phyloP scores from a whole-genome alignment of 2,113 vertebrate genomes.

The Ictalurus punctatus region DNA sequence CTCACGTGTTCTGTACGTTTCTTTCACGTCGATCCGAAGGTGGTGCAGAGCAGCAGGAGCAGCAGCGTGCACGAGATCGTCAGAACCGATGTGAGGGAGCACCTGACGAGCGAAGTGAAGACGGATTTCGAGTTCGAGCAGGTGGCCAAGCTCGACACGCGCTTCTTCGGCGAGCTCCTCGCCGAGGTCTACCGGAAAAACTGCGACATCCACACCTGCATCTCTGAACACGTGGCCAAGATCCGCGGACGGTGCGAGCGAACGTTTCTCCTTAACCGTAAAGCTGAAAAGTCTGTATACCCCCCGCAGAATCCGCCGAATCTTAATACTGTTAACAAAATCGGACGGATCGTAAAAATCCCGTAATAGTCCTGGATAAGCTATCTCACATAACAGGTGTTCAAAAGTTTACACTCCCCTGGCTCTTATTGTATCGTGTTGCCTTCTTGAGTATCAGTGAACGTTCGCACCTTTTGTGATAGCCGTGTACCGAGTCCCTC shows the following conservation, averaged over 20 bases:
- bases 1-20: neutral
- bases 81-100: slow-evolving; percentile 23
- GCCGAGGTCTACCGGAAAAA: slow-evolving; percentile 91
- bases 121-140: slow-evolving; percentile 33
- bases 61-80: slow-evolving; percentile 10
- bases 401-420: too few species aligned
- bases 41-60: slow-evolving; percentile 54
- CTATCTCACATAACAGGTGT: too few species aligned
- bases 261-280: neutral
- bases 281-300: too few species aligned
- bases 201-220: slow-evolving; percentile 82
- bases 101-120: slow-evolving; percentile 44
- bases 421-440: too few species aligned
- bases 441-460: too few species aligned
- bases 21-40: slow-evolving; percentile 51
- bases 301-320: too few species aligned
- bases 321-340: too few species aligned
- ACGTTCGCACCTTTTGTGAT: too few species aligned
- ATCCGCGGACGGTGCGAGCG: slow-evolving; percentile 80
- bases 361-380: too few species aligned
- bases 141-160: slow-evolving; percentile 81
- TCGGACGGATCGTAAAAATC: too few species aligned
- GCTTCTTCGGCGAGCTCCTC: slow-evolving; percentile 92
- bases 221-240: slow-evolving; percentile 86
- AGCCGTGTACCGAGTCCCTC: too few species aligned